Percentiles rank a stretch among this genome's conserved stretches.
phyloP scores from a whole-genome alignment of 2,888 invertebrate genomes.

The Tromatobia lineatoria region DNA sequence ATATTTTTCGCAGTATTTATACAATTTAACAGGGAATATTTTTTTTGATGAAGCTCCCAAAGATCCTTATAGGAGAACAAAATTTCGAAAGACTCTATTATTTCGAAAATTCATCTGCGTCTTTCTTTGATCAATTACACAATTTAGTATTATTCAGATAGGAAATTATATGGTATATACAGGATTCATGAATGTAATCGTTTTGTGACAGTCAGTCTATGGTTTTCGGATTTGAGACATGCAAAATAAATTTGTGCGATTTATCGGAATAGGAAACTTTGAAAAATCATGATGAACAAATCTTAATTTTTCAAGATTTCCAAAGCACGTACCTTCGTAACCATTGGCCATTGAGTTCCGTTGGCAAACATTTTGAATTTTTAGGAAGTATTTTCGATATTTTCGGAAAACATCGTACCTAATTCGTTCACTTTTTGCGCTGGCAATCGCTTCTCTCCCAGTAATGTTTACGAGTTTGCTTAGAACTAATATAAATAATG shows the following conservation, averaged over 20 bases:
- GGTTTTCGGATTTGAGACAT: constrained; percentile 15
- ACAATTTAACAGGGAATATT: not conserved
- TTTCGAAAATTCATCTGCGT: not conserved
- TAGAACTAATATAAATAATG: not conserved
- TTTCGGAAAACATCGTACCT: not conserved
- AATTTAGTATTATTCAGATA: not conserved
- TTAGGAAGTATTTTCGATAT: not conserved
- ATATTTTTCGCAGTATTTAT: not conserved
- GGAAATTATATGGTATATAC: not conserved
- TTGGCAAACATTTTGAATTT: not conserved
- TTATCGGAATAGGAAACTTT: not conserved
- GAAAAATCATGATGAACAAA: not conserved
- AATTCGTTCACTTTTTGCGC: not conserved
- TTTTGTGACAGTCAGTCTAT: constrained; percentile 1
- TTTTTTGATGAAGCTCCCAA: not conserved
- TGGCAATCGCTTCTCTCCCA: not conserved
- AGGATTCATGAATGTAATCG: constrained; percentile 22
- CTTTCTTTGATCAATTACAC: constrained; percentile 10
- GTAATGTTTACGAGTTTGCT: not conserved
- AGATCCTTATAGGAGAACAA: not conserved
- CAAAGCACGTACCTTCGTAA: not conserved
- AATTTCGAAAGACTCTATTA: not conserved
- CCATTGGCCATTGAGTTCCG: not conserved
- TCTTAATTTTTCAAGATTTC: constrained; percentile 16
- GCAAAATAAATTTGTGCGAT: constrained; percentile 14